Percentiles rank a stretch among this genome's conserved stretches.
Conservation (phyloP, 2,113 vertebrate species). For the Phylloscopus whistleri region DNA sequence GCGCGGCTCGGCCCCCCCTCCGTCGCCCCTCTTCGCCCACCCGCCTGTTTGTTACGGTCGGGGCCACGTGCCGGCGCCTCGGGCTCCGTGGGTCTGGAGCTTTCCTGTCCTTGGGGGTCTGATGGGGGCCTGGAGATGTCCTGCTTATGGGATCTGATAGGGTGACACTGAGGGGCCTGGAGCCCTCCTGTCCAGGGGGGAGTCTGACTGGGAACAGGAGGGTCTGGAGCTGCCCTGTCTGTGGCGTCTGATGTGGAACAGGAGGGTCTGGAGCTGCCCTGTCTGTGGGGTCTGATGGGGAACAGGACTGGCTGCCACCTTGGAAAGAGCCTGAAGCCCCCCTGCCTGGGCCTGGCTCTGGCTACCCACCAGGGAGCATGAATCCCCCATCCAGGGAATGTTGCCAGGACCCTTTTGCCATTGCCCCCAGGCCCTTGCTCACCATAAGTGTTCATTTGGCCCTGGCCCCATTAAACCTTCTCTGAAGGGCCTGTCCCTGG, state of each 20-base stretch:
- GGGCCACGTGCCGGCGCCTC: slow-evolving; percentile 54
- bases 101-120: too few relatives aligned
- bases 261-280: background rate
- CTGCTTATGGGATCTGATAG: too few relatives aligned
- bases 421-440: background rate
- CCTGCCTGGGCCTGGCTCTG: background rate
- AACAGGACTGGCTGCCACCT: background rate
- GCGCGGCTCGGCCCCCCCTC: background rate
- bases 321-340: background rate
- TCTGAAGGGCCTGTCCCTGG: background rate
- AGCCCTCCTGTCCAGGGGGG: background rate
- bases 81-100: background rate
- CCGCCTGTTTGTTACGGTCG: slow-evolving; percentile 46
- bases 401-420: background rate
- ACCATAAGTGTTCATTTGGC: accelerated
- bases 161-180: accelerated
- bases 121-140: accelerated
- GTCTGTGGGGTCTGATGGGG: background rate
- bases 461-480: background rate
- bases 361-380: background rate
- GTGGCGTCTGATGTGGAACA: background rate
- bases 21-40: background rate
- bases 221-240: too few relatives aligned
- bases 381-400: background rate
- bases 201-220: background rate